phyloP scores from a whole-genome alignment of 1,140 invertebrate genomes.

The Odontomachus brunneus region DNA sequence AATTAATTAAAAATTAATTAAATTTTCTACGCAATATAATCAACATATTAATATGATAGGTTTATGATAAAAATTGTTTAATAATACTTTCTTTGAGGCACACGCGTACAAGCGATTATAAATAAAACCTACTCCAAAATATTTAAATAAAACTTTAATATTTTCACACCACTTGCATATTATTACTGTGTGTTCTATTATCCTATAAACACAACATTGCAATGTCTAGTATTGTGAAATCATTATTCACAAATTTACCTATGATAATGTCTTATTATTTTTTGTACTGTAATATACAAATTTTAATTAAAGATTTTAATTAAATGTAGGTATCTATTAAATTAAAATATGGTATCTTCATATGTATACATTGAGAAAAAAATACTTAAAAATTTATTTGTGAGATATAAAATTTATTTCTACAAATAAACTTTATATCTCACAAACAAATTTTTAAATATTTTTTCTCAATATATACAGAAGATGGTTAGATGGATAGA shows the following conservation, averaged over 20 bases:
- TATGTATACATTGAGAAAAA: no score
- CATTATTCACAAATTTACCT: neutral
- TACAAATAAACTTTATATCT: no score
- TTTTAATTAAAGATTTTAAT: neutral
- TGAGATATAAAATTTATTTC: no score
- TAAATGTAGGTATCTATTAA: no score
- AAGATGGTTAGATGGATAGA: conserved; percentile 27
- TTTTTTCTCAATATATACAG: neutral
- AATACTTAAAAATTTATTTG: no score
- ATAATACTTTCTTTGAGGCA: conserved; percentile 67
- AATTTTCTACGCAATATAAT: conserved; percentile 24
- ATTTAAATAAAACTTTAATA: conserved; percentile 9
- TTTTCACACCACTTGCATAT: neutral
- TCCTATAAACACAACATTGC: neutral
- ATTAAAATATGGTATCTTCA: no score
- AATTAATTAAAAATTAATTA: conserved; percentile 13
- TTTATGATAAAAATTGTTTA: conserved; percentile 10
- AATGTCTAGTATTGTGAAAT: conserved; percentile 5
- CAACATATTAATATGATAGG: neutral
- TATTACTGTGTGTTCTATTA: neutral
- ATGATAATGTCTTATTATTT: conserved; percentile 4
- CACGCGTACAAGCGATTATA: conserved; percentile 53
- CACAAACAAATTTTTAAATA: no score
- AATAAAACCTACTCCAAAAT: neutral
- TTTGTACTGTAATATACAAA: neutral